These are phyloP conservation scores for Lycia hirtaria DNA, from an alignment of 2,888 invertebrate genomes.

Conservation along the genomic window DNA sequence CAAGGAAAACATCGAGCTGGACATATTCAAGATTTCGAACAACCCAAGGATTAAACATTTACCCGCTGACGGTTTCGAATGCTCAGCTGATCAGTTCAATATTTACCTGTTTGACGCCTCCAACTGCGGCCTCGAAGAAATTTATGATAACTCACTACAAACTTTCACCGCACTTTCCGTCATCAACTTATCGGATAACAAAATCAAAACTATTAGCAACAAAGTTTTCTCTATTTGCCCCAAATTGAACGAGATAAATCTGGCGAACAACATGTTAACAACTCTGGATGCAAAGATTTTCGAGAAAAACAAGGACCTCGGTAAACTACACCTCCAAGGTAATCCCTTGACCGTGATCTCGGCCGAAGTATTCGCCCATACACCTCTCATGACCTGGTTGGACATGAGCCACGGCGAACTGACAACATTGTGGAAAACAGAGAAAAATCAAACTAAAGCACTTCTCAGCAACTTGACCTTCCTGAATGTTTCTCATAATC, in stretches of 20 bases:
- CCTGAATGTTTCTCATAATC: conserved; percentile 87
- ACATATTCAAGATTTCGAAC: conserved; percentile 89
- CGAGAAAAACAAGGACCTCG: conserved; percentile 87
- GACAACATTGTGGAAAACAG: conserved; percentile 87
- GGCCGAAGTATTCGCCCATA: conserved; percentile 87
- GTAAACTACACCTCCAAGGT: conserved; percentile 88
- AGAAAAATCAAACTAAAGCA: conserved; percentile 70
- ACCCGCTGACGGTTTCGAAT: conserved; percentile 88
- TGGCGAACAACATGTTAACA: conserved; percentile 89
- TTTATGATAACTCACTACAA: conserved; percentile 87
- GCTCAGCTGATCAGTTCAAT: conserved; percentile 85
- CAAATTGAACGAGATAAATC: conserved; percentile 88
- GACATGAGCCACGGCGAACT: conserved; percentile 90
- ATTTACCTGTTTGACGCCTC: conserved; percentile 90
- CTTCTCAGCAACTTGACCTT: conserved; percentile 83
- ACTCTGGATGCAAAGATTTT: conserved; percentile 87
- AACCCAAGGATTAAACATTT: conserved; percentile 88
- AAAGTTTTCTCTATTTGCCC: conserved; percentile 83
- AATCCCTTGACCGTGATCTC: conserved; percentile 89
- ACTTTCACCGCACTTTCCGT: conserved; percentile 89
- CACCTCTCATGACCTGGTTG: conserved; percentile 86
- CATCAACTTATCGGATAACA: conserved; percentile 89
- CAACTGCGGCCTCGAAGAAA: conserved; percentile 88
- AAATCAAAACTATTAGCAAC: conserved; percentile 82
- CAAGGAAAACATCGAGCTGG: conserved; percentile 88